phyloP scores from a whole-genome alignment of 2,888 invertebrate genomes.

The Melanophora roralis region DNA sequence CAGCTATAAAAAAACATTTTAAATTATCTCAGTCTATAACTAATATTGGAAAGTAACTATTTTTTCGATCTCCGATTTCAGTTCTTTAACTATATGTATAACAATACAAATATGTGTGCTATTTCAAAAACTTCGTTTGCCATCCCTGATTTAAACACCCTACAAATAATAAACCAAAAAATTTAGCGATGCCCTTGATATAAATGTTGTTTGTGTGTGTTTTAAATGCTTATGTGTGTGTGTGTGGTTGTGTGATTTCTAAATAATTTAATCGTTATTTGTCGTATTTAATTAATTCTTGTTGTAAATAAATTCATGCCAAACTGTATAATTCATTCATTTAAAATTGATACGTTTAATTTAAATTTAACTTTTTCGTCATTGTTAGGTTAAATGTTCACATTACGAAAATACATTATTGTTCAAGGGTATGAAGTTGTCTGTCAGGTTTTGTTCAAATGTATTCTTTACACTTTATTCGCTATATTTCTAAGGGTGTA shows the following conservation, averaged over 20 bases:
- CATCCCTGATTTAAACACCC: too few relatives aligned
- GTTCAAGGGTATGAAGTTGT: not conserved
- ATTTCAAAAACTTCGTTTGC: too few relatives aligned
- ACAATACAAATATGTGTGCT: too few relatives aligned
- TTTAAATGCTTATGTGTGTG: not conserved
- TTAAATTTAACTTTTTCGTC: not conserved
- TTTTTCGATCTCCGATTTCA: too few relatives aligned
- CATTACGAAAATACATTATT: not conserved
- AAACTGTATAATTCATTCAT: not conserved
- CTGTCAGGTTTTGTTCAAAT: slow-evolving; percentile 7
- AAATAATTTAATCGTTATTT: slow-evolving; percentile 31
- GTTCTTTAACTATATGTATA: too few relatives aligned
- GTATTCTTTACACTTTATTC: not conserved
- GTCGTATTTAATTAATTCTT: slow-evolving; percentile 6
- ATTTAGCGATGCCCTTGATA: not conserved
- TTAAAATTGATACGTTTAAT: not conserved
- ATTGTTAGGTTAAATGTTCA: not conserved
- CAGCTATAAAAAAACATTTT: too few relatives aligned
- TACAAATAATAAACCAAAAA: slow-evolving; percentile 5
- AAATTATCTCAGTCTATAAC: too few relatives aligned
- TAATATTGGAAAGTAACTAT: too few relatives aligned
- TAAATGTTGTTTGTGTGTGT: too few relatives aligned
- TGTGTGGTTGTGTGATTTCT: not conserved
- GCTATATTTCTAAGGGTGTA: not conserved
- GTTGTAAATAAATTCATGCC: not conserved